Evolutionary conservation across 2,113 vertebrate genomes (phyloP).

Genomic region (Lophotis ruficrista): DNA sequence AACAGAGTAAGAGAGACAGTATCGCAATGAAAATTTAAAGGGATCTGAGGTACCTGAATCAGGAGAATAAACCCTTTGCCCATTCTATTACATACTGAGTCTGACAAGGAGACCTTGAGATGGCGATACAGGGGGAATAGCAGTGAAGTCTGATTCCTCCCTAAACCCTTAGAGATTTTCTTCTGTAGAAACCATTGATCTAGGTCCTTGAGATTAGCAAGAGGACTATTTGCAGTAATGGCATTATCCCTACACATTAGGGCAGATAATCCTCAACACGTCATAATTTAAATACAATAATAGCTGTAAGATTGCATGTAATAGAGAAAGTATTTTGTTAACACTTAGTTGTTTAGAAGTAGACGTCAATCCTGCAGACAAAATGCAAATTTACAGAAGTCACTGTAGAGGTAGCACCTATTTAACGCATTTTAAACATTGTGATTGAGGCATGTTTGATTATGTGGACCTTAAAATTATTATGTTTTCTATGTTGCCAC

Average conservation of each 20-base stretch:
- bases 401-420: not conserved
- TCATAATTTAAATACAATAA: not conserved
- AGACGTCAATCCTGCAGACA: not conserved
- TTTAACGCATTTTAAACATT: not conserved
- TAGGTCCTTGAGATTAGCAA: not conserved
- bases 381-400: not conserved
- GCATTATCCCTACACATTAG: not conserved
- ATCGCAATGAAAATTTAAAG: not conserved
- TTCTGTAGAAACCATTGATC: not conserved
- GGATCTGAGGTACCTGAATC: not conserved
- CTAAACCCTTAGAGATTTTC: not conserved
- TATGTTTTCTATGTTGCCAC: not conserved
- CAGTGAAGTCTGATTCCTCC: not conserved
- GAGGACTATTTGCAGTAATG: not conserved
- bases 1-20: not conserved
- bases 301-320: not conserved
- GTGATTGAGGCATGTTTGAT: not conserved
- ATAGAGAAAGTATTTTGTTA: not conserved
- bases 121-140: not conserved
- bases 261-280: not conserved
- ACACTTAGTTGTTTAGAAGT: not conserved
- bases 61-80: slow-evolving; percentile 6
- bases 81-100: not conserved
- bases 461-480: not conserved
- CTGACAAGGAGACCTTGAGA: not conserved